Evolutionary conservation across 2,888 invertebrate species (phyloP).

Genomic region (Drosophila maculinotata): DNA sequence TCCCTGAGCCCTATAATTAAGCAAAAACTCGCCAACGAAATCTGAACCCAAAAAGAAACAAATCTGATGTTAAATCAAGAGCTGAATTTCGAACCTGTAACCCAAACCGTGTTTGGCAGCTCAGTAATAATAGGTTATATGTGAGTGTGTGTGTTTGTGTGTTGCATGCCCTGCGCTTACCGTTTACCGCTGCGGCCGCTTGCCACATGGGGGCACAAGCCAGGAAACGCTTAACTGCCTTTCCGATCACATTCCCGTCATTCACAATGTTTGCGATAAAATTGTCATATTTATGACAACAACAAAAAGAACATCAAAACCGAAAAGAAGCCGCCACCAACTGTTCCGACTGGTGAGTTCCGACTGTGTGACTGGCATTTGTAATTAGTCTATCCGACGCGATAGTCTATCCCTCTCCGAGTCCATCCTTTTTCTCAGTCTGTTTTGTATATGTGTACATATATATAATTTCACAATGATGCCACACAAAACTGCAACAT

Average conservation of each 20-base stretch:
- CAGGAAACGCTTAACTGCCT: slow-evolving; percentile 41
- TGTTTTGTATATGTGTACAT: too few relatives aligned
- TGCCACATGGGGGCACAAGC: background rate
- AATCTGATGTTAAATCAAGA: background rate
- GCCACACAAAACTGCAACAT: too few relatives aligned
- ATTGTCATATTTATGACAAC: slow-evolving; percentile 55
- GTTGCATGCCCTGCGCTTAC: too few relatives aligned
- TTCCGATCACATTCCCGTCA: slow-evolving; percentile 42
- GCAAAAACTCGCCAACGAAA: slow-evolving; percentile 30
- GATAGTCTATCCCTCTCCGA: background rate
- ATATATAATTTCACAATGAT: too few relatives aligned
- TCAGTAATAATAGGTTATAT: slow-evolving; percentile 39
- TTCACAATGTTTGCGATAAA: slow-evolving; percentile 47
- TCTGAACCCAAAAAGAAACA: background rate
- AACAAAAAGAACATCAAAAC: slow-evolving; percentile 5
- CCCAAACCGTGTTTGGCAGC: slow-evolving; percentile 23
- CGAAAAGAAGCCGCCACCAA: slow-evolving; percentile 15
- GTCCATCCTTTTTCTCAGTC: background rate
- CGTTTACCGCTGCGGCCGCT: too few relatives aligned
- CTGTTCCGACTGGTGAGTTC: slow-evolving; percentile 9
- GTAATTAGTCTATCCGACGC: slow-evolving; percentile 62
- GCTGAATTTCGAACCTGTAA: slow-evolving; percentile 18
- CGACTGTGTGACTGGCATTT: slow-evolving; percentile 67
- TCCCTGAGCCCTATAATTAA: slow-evolving; percentile 60
- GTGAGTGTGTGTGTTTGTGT: background rate